These are phyloP conservation scores for Sminthurinus signatus DNA, from an alignment of 1,140 invertebrate species.

Conservation along the genomic window DNA sequence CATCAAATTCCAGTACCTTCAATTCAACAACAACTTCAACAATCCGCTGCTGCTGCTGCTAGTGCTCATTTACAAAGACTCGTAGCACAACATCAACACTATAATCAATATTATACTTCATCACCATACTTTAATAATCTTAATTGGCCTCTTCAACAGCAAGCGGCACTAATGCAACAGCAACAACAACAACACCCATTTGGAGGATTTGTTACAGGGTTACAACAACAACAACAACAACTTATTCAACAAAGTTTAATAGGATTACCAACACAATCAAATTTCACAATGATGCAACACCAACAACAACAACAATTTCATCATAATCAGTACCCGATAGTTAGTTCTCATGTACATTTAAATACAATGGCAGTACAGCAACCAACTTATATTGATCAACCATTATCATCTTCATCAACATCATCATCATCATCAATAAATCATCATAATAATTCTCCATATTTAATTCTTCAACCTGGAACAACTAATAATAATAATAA, in stretches of 20 bases:
- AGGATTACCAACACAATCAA: too few relatives aligned
- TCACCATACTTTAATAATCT: not conserved
- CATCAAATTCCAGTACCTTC: constrained; percentile 47
- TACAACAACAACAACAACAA: constrained; percentile 10
- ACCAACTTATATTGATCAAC: not conserved
- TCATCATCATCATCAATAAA: constrained; percentile 16
- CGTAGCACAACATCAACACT: constrained; percentile 12
- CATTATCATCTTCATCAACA: not conserved
- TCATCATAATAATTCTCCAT: too few relatives aligned
- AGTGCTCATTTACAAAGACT: constrained; percentile 42
- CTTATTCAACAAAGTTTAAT: too few relatives aligned
- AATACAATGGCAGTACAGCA: not conserved
- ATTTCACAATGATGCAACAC: too few relatives aligned
- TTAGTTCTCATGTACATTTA: too few relatives aligned
- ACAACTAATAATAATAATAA: too few relatives aligned
- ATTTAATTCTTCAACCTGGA: too few relatives aligned
- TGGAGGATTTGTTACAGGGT: not conserved
- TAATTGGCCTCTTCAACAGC: constrained; percentile 3
- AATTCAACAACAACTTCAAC: not conserved
- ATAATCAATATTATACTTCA: constrained; percentile 1
- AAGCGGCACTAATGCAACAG: constrained; percentile 8
- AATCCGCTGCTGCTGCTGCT: not conserved
- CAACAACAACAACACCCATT: not conserved
- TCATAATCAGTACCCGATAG: too few relatives aligned
- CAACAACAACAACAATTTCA: not conserved